Evolutionary conservation across 37 sponge, comb jelly and placozoan species (phyloP), one percentile per base, ranked within the genome.

Genomic region (Geodia barretti): DNA sequence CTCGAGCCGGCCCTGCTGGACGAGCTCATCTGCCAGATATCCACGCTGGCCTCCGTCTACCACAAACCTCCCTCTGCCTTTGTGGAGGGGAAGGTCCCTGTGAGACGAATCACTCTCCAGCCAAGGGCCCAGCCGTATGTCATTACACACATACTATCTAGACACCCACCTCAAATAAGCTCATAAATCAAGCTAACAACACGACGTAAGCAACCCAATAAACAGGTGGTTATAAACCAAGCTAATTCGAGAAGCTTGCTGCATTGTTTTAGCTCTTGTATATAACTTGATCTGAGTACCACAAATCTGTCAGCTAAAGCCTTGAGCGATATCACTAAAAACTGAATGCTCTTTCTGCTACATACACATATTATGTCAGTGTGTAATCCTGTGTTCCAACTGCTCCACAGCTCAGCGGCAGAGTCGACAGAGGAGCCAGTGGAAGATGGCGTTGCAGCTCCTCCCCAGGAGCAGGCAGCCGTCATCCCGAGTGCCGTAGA

Each of bases 51-150:
- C 54, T 97, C 97, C 31, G 99, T 98, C 43, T 98, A 98, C 73
- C 99, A 98, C 83, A 98, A 98, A 62, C 99, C 99, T 24, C 97
- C 99, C 8, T 81, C 79, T 54, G 85, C 99, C 54, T 98, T 98
- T 85, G 93, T 96, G 36, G 99, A 98, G 79, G 97, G 99, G 39
- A 89, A 92, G 41, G 90, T 90, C 0, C 99, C 99, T 37, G 91
- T 96, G 54, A 62, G 91, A 71, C 80, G 81, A 58, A 90, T 97
- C 68, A 91, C 96, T 47, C 82, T 95, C 36, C 88, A 92, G 14
- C 87, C 78, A 24, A 68, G 90, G 47, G 87, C 95, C 32, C 73
- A 95, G 65, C 89, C 92, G 92, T 91, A 66, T 79, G 89, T 85
- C 28, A 76, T 76, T 21, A n/a, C 76, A 38, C n/a, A n/a, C n/a